Conservation (phyloP, 2,888 invertebrate species). For the Coelopa pilipes region DNA sequence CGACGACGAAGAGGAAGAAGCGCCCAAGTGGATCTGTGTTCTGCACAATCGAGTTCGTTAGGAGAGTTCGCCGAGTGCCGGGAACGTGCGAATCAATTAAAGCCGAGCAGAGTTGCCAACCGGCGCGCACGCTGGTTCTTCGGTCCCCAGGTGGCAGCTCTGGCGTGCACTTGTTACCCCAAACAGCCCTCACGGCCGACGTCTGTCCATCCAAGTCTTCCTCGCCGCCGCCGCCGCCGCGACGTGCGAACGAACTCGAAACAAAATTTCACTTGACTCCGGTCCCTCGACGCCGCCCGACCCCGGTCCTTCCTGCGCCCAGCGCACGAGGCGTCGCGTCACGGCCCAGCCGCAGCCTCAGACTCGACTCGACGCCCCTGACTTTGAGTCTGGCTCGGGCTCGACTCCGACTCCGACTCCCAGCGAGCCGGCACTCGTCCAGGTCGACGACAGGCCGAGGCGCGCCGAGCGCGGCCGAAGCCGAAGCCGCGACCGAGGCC, state of each 20-base stretch:
- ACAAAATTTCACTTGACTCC: constrained; percentile 26
- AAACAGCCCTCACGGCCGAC: constrained; percentile 13
- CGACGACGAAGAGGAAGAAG: too few relatives aligned
- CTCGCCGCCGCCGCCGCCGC: background rate
- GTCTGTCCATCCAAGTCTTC: background rate
- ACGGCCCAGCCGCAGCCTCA: background rate
- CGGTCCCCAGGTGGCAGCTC: too few relatives aligned
- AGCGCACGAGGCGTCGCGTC: background rate
- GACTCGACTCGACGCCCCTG: constrained; percentile 4
- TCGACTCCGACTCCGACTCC: too few relatives aligned
- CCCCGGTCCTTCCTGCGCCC: background rate
- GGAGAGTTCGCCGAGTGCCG: too few relatives aligned
- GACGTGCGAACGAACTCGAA: constrained; percentile 37
- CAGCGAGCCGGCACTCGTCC: too few relatives aligned
- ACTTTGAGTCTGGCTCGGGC: constrained; percentile 16
- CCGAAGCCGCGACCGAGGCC: background rate
- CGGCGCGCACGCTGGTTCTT: too few relatives aligned
- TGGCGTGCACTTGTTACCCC: constrained; percentile 27
- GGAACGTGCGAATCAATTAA: too few relatives aligned
- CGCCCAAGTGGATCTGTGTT: too few relatives aligned
- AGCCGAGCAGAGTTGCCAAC: too few relatives aligned
- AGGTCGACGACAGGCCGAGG: background rate
- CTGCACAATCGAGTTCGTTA: too few relatives aligned
- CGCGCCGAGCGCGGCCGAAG: background rate
- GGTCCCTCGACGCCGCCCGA: too few relatives aligned